These are phyloP conservation scores for Myotis brandtii DNA, from an alignment of 2,113 vertebrate genomes.

Conservation along the genomic window DNA sequence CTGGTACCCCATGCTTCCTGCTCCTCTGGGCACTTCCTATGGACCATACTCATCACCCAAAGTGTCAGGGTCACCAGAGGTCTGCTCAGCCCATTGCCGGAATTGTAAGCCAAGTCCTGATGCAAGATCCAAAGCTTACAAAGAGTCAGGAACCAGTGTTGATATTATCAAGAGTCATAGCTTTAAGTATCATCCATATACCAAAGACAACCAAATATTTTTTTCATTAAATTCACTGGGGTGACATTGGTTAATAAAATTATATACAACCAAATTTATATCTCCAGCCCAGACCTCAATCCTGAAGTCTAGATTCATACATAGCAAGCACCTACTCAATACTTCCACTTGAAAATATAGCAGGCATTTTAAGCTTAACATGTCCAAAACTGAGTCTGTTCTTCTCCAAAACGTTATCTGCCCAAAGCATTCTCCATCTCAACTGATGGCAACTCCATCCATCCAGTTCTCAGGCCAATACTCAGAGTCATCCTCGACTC, in stretches of 20 bases:
- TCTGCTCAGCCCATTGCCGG: neutral
- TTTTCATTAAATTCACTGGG: neutral
- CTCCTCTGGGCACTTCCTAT: neutral
- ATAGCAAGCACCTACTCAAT: neutral
- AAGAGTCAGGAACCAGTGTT: neutral
- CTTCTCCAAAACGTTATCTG: neutral
- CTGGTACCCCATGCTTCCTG: rapidly evolving
- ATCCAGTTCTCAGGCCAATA: neutral
- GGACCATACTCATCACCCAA: neutral
- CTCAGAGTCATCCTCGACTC: neutral
- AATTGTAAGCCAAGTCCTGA: neutral
- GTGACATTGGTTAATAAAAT: neutral
- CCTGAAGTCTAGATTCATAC: neutral
- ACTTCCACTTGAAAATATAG: neutral
- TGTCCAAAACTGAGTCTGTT: neutral
- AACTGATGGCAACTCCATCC: neutral
- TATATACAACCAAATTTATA: neutral
- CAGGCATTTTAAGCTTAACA: neutral
- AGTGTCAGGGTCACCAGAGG: neutral
- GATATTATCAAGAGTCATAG: neutral
- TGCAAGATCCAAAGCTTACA: neutral
- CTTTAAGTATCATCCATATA: neutral
- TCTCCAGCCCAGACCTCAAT: neutral
- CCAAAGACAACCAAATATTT: neutral
- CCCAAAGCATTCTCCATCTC: neutral